Percentiles rank a stretch among this genome's conserved stretches.
phyloP scores from a whole-genome alignment of 2,797 vertebrate species.

The Enoplosus armatus region DNA sequence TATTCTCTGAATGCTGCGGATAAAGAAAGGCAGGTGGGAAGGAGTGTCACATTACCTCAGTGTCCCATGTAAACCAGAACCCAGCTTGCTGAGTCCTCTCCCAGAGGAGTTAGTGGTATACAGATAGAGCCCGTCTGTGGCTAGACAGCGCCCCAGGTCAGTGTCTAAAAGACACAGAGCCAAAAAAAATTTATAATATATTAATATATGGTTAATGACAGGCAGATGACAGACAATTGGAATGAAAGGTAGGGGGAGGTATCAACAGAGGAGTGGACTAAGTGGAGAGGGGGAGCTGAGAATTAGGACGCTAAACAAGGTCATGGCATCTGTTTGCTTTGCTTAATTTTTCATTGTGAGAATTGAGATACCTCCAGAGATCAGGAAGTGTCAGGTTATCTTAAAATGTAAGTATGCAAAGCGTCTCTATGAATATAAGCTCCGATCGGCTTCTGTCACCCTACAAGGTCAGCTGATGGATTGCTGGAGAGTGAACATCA shows the following conservation, averaged over 20 bases:
- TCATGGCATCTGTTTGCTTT: slow-evolving; percentile 4
- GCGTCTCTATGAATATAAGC: slow-evolving; percentile 17
- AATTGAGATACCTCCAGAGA: slow-evolving; percentile 2
- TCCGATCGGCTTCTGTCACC: slow-evolving; percentile 47
- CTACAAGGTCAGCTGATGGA: slow-evolving; percentile 63
- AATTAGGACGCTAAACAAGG: slow-evolving; percentile 3
- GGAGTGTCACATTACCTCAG: slow-evolving; percentile 89
- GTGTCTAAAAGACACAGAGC: slow-evolving; percentile 86
- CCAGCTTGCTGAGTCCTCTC: slow-evolving; percentile 97
- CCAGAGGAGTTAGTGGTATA: slow-evolving; percentile 98
- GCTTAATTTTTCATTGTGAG: background rate
- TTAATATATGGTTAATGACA: slow-evolving; percentile 24
- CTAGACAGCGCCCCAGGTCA: slow-evolving; percentile 96
- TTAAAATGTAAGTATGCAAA: slow-evolving; percentile 30
- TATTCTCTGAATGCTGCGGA: slow-evolving; percentile 54
- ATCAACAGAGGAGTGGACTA: background rate
- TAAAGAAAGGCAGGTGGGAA: slow-evolving; percentile 47
- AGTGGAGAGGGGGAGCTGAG: background rate
- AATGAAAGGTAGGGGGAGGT: background rate
- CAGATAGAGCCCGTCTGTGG: slow-evolving; percentile 97
- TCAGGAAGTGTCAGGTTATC: background rate
- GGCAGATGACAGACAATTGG: slow-evolving; percentile 7
- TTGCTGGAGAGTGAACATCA: slow-evolving; percentile 39
- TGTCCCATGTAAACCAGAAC: slow-evolving; percentile 97
- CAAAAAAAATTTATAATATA: slow-evolving; percentile 37